A percentile compares a stretch with the other conserved stretches of the same genome.
Conservation (phyloP, 2,888 invertebrate species). For the Exocentrus adspersus region DNA sequence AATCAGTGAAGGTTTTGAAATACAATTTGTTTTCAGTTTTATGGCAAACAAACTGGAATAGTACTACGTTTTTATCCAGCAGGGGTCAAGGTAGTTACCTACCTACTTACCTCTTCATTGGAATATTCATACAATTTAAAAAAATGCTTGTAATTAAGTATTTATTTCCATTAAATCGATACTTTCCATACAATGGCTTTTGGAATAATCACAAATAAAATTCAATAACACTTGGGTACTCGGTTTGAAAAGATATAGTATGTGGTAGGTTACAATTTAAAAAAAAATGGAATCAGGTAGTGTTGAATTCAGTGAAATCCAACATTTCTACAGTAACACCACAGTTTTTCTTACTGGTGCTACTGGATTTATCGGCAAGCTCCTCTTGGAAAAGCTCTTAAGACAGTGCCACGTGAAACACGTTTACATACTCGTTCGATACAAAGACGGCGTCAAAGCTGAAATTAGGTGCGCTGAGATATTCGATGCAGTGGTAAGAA, state of each 20-base stretch:
- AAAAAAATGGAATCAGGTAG: slow-evolving; percentile 2
- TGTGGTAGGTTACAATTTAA: no score
- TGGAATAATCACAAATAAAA: slow-evolving; percentile 1
- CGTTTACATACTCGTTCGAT: slow-evolving; percentile 53
- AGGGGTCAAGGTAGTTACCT: no score
- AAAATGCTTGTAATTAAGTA: background rate
- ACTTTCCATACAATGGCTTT: slow-evolving; percentile 16
- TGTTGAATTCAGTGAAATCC: slow-evolving; percentile 39
- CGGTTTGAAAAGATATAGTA: no score
- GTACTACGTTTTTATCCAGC: no score
- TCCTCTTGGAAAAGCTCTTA: slow-evolving; percentile 52
- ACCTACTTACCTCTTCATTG: no score
- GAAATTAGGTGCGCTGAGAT: slow-evolving; percentile 39
- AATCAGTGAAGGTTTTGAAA: no score
- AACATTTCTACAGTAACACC: slow-evolving; percentile 43
- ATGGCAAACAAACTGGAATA: no score
- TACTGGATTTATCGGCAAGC: slow-evolving; percentile 49
- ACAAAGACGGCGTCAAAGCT: slow-evolving; percentile 50
- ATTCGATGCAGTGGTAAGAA: slow-evolving; percentile 45
- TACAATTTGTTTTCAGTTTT: no score
- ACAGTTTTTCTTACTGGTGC: slow-evolving; percentile 47
- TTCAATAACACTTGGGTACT: no score
- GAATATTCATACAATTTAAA: no score
- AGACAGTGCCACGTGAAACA: slow-evolving; percentile 49
- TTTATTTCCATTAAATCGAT: slow-evolving; percentile 7